phyloP scores from a whole-genome alignment of 1,140 invertebrate genomes.

The Bradysia coprophila region DNA sequence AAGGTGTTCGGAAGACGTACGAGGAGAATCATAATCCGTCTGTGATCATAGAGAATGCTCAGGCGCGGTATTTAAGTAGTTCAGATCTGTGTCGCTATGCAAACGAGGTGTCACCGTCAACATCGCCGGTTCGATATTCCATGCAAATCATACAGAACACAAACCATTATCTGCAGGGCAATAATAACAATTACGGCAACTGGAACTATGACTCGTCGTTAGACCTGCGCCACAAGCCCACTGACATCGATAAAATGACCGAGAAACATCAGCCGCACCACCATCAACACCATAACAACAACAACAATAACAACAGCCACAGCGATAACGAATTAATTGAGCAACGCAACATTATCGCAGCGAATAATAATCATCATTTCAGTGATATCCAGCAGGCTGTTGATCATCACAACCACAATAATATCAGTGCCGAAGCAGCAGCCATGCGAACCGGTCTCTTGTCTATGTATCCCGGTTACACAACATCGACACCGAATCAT shows the following conservation, averaged over 20 bases:
- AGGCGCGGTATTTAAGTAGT: neutral
- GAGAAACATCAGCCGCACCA: neutral
- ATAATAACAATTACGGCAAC: neutral
- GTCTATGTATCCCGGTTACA: constrained; percentile 1
- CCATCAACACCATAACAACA: neutral
- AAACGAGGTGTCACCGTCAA: neutral
- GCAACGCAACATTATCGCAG: neutral
- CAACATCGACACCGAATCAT: constrained; percentile 1
- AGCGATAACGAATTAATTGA: neutral
- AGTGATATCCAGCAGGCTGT: neutral
- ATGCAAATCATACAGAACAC: neutral
- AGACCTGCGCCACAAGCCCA: neutral
- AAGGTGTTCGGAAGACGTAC: neutral
- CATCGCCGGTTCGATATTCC: neutral
- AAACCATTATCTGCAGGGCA: neutral
- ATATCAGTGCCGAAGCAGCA: neutral
- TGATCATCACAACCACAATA: constrained; percentile 1
- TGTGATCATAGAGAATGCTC: neutral
- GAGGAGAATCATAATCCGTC: neutral
- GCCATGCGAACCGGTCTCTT: neutral
- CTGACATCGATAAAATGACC: neutral
- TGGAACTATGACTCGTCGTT: neutral
- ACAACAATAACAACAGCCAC: neutral
- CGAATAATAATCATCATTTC: constrained; percentile 2
- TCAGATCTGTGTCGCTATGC: neutral